Evolutionary conservation across 2,888 invertebrate species (phyloP), one percentile per base, ranked within the genome.

Genomic region (Nomada lathburiana): DNA sequence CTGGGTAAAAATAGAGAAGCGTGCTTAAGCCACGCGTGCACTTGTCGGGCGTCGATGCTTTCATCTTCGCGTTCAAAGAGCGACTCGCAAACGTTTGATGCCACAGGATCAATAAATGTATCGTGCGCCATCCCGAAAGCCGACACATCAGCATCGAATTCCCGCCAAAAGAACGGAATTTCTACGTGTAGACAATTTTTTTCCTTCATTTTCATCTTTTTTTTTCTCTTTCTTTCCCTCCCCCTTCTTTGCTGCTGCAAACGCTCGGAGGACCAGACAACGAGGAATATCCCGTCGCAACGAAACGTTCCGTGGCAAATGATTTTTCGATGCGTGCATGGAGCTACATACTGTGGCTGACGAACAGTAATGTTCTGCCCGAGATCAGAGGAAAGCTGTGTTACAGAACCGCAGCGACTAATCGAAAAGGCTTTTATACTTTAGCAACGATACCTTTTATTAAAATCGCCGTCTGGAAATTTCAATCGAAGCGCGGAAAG

Each of bases 1-100:
- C 84, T 82, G 86, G 85, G 86, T 84, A 89, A 91, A 92, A 92
- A 92, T 92, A 90, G 92, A 92, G 89, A 86, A 87, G 86, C 87
- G 80, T 80, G 85, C 84, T 88, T 82, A 87, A 86, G 88, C 88
- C 83, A 85, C 85, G 84, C 83, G 88, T 84, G 87, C 89, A 88
- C 89, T 87, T 89, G 88, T 89, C 88, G 86, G 86, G 78, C 84
- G 85, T 80, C 83, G 86, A 84, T 85, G 88, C 92, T 91, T 92
- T 92, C 91, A 92, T 91, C 92, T 92, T 92, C 88, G 85, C 87
- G 86, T 88, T 91, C 89, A 90, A 91, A 92, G 89, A 88, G 88
- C 86, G 82, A 83, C 86, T 85, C 89, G 88, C 89, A 89, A 90
- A 89, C 89, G 90, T 90, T 89, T 89, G 90, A 89, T 90, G 82